Conservation (phyloP, 2,797 vertebrate species). For the Galagoides demidoff region DNA sequence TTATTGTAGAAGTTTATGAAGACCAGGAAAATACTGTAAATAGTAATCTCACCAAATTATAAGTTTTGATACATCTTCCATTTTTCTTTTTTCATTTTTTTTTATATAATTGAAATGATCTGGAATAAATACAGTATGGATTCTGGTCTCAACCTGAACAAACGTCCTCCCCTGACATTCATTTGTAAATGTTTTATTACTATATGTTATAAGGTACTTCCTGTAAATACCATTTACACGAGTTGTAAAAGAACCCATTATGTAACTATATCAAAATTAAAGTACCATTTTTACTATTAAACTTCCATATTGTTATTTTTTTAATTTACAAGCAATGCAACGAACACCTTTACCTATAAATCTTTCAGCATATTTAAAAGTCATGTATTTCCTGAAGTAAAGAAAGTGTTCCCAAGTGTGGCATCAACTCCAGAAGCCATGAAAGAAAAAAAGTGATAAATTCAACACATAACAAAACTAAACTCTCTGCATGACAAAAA, state of each 20-base stretch:
- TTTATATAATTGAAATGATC: conserved; percentile 13
- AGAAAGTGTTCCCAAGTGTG: background rate
- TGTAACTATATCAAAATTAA: background rate
- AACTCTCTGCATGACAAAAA: conserved; percentile 54
- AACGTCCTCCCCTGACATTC: background rate
- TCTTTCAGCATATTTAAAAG: background rate
- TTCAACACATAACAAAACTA: conserved; percentile 22
- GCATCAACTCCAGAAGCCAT: background rate
- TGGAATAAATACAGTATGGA: background rate
- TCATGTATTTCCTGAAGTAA: background rate
- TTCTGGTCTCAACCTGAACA: conserved; percentile 33
- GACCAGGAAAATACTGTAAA: background rate
- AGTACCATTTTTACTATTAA: background rate
- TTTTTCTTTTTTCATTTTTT: background rate
- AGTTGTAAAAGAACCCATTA: background rate
- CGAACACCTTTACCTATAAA: background rate
- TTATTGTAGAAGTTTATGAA: background rate
- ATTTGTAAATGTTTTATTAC: background rate
- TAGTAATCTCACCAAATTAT: background rate
- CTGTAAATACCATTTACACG: background rate
- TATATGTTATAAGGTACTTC: background rate
- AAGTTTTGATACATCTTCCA: background rate
- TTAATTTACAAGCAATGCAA: conserved; percentile 14
- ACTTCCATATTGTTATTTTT: background rate
- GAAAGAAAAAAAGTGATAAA: background rate